These are phyloP conservation scores for Eudyptes chrysolophus DNA, from an alignment of 2,113 vertebrate species.

Conservation along the genomic window DNA sequence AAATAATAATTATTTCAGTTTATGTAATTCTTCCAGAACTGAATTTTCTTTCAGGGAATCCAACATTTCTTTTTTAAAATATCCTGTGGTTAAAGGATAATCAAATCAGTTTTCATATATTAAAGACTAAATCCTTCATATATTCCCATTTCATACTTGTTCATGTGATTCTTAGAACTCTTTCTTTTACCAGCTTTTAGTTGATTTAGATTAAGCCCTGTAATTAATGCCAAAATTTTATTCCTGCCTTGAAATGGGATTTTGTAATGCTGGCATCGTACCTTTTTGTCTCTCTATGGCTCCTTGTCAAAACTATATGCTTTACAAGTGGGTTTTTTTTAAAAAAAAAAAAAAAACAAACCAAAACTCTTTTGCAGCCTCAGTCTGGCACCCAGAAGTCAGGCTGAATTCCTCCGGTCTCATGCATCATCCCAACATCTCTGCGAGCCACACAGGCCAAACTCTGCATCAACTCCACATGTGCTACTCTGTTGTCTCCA, in stretches of 20 bases:
- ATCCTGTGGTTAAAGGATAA: not conserved
- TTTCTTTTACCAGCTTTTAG: not conserved
- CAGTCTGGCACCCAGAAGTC: not conserved
- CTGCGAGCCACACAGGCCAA: not conserved
- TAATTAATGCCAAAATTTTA: not conserved
- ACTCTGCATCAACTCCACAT: accelerated
- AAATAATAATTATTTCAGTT: not conserved
- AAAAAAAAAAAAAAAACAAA: not conserved
- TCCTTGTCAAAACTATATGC: not conserved
- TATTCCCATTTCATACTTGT: conserved; percentile 7
- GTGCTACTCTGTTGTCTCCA: not conserved
- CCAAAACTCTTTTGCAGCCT: not conserved
- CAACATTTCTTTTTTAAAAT: not conserved
- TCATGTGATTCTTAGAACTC: conserved; percentile 6
- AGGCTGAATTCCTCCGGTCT: not conserved
- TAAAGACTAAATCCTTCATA: not conserved
- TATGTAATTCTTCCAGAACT: not conserved
- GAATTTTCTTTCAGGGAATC: not conserved
- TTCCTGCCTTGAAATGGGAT: conserved; percentile 11
- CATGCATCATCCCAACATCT: not conserved
- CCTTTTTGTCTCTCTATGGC: not conserved
- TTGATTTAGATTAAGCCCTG: conserved; percentile 12
- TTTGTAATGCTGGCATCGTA: not conserved
- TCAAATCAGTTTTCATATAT: not conserved
- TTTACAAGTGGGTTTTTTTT: not conserved